Evolutionary conservation across 2,113 vertebrate species (phyloP), one percentile per base, ranked within the genome.

Genomic region (Trematocara nigrifrons): DNA sequence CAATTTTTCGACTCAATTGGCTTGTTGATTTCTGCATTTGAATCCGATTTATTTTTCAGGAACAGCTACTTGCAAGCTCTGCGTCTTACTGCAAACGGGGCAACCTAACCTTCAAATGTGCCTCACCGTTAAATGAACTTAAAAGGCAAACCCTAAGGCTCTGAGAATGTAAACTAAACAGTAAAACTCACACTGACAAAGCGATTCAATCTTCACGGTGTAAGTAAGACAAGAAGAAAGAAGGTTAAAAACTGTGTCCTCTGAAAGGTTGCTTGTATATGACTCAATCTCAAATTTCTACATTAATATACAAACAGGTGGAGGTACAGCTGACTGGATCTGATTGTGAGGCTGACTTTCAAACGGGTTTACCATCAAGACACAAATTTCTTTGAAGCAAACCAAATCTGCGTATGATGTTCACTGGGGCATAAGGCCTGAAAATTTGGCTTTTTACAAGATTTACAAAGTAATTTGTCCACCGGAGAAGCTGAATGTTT

Each of bases 201-300:
- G 57, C 2, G 49, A 86, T 84, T 88, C 35, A 86, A 38, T 85
- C 59, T 71, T 78, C 69, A 74, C 9, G 26, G 59, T 35, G 66
- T 31, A 45, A 78, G 18, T 5, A 79, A 69, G 35, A 78, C 38
- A 49, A 79, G 69, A 45, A 71, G 56, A 79, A n/a, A n/a, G 40
- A 49, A 78, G 59, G 91, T 90, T 87, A 79, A 89, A 87, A 91
- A 82, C 26, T 15, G 31, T 49, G 81, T 82, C 54, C 9, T 80
- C 80, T 7, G 3, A 82, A 53, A 83, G 35, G 15, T 56, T 69
- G 56, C 61, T 83, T 71, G 61, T 57, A 31, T 54, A 33, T 40
- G 33, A 85, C 74, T 83, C 79, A 47, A 82, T 47, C 57, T 47
- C 6, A 83, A 59, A 71, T 47, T 40, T 31, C 40, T 22, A 5